These are phyloP conservation scores for Toxotes lorentzi DNA, from an alignment of 2,797 vertebrate genomes.

Conservation along the genomic window DNA sequence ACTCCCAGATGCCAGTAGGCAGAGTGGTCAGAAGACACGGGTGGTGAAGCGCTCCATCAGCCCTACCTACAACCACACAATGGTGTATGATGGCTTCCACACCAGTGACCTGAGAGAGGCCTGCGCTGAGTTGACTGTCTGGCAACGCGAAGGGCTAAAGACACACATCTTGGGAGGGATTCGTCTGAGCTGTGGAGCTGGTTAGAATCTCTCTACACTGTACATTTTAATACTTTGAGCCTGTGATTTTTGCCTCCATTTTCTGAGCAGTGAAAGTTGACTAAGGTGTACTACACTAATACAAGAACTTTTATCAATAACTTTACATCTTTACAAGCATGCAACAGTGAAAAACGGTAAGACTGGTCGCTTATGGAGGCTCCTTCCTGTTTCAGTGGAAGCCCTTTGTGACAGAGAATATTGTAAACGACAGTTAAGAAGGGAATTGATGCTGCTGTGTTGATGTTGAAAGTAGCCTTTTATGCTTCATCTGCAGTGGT, in stretches of 20 bases:
- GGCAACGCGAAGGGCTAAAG: constrained; percentile 85
- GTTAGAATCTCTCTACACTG: constrained; percentile 73
- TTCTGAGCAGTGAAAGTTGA: not conserved
- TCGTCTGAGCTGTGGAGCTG: constrained; percentile 93
- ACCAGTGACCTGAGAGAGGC: constrained; percentile 90
- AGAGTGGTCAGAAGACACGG: constrained; percentile 92
- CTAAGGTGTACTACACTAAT: not conserved
- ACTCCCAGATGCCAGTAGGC: constrained; percentile 91
- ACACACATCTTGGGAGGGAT: constrained; percentile 89
- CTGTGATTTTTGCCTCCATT: too few relatives aligned
- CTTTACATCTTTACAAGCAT: constrained; percentile 1
- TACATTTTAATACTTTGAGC: not conserved
- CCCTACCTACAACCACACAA: constrained; percentile 96
- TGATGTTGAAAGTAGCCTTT: constrained; percentile 1
- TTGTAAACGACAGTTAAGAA: not conserved
- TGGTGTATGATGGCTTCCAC: constrained; percentile 97
- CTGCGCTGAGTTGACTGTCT: constrained; percentile 93
- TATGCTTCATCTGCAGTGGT: constrained; percentile 10
- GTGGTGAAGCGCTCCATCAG: constrained; percentile 89
- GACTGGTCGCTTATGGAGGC: not conserved
- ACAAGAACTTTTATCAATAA: not conserved
- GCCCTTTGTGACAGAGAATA: not conserved
- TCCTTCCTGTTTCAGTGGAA: not conserved
- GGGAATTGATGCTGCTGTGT: not conserved
- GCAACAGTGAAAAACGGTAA: not conserved